Conservation (phyloP, 2,888 invertebrate species). For the Drosophila demipolita region DNA sequence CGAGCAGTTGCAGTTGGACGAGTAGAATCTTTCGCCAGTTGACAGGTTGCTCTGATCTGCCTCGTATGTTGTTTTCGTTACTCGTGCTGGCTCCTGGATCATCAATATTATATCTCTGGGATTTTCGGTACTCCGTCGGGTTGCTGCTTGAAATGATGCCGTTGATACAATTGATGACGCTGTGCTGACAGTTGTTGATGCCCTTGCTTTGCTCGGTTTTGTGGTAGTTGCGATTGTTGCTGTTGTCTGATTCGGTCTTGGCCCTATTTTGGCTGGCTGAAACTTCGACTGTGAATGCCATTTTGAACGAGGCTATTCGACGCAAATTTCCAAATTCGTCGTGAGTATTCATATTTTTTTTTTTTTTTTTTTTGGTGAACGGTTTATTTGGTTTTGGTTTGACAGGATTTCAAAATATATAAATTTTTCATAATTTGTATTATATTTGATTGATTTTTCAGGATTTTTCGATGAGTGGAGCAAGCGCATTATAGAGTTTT, state of each 20-base stretch:
- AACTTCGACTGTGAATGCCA: constrained; percentile 81
- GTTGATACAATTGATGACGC: constrained; percentile 38
- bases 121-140: constrained; percentile 72
- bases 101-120: constrained; percentile 80
- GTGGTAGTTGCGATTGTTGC: constrained; percentile 40
- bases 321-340: constrained; percentile 35
- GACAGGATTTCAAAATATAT: constrained; percentile 60
- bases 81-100: constrained; percentile 81
- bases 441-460: constrained; percentile 45
- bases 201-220: constrained; percentile 38
- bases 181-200: constrained; percentile 28
- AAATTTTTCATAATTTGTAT: constrained; percentile 43
- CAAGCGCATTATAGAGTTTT: constrained; percentile 77
- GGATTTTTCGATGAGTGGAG: constrained; percentile 82
- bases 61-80: constrained; percentile 63
- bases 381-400: constrained; percentile 60
- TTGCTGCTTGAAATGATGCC: constrained; percentile 53
- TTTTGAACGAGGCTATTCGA: constrained; percentile 82
- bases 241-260: constrained; percentile 70
- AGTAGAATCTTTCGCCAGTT: constrained; percentile 55
- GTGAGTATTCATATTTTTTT: constrained; percentile 2
- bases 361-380: constrained; percentile 48
- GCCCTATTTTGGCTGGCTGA: constrained; percentile 81
- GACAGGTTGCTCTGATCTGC: not conserved
- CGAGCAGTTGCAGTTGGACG: constrained; percentile 62